Evolutionary conservation across 2,797 vertebrate species (phyloP), one percentile per base, ranked within the genome.

Genomic region (Sebastes wilsoni): DNA sequence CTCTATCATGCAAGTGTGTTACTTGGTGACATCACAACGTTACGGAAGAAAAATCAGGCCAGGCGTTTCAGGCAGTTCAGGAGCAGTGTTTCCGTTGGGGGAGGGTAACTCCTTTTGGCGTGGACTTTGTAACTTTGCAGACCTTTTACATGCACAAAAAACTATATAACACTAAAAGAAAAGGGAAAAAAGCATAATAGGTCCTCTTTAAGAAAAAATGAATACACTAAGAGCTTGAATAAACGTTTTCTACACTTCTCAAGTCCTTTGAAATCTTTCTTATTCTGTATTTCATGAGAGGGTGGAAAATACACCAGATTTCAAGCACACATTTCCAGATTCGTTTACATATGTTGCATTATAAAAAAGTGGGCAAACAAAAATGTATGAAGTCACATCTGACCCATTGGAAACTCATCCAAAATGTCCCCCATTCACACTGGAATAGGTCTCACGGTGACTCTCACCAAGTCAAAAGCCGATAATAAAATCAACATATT

Each of bases 341-440:
- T 12, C 2, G 8, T 61, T n/a, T 61, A 20, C 8, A 18, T 1
- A 2, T 1, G 2, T 54, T 25, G 42, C 13, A 68, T 22, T 22
- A 23, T 10, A 60, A 54, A 80, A 62, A 36, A 46, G 22, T 11
- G 30, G 6, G 18, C 30, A 6, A 68, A 52, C n/a, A 20, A 60
- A 32, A 8, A 49, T 10, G 13, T 1, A 66, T 49, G 3, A 71
- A 79, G 81, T 88, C 82, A 84, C 83, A 89, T 79, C 85, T 72
- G 79, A 79, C 75, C 54, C 64, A 72, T 32, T 61, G 30, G 66
- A 65, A 82, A 60, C 34, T 30, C n/a, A 67, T 60, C 62, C 20
- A 34, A 14, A 71, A 72, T 4, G 12, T 34, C 32, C 46, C 18
- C 13, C 34, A 46, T n/a, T 67, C 75, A 60, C 62, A 70, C 49